These are phyloP conservation scores for Parazoanthus darwini DNA, from an alignment of 92 coral and sea anemone genomes.

Conservation along the genomic window DNA sequence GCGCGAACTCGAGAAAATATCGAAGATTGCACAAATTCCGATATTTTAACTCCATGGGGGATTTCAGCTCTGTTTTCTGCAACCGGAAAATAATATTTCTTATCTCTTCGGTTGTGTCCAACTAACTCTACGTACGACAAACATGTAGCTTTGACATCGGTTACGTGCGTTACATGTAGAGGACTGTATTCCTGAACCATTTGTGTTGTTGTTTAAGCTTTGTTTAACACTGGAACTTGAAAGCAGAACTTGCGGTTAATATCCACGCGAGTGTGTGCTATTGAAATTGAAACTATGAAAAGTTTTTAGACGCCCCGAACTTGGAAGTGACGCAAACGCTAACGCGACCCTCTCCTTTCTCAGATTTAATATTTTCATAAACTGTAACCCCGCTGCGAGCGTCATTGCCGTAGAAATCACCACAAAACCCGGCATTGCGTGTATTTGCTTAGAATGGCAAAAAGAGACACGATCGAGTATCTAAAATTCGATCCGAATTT, in stretches of 20 bases:
- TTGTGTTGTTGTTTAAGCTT: background rate
- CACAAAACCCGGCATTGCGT: background rate
- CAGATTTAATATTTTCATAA: background rate
- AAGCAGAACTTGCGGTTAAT: background rate
- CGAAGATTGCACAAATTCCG: background rate
- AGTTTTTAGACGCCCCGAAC: background rate
- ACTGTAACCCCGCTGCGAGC: background rate
- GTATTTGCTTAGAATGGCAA: background rate
- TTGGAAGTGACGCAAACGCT: background rate
- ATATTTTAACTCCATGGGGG: background rate
- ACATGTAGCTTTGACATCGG: no score
- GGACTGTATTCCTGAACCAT: background rate
- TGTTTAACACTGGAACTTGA: background rate
- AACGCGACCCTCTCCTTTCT: background rate
- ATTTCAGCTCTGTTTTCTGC: background rate
- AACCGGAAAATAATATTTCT: background rate
- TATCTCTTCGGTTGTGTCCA: background rate
- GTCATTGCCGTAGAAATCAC: background rate
- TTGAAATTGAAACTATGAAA: background rate
- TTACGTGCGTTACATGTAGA: background rate
- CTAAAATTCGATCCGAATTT: no score
- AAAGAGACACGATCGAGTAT: background rate
- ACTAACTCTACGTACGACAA: no score
- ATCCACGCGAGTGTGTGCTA: background rate
- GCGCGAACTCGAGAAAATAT: background rate